These are phyloP conservation scores for Drosophila mettleri DNA, from an alignment of 2,888 invertebrate species.

Conservation along the genomic window DNA sequence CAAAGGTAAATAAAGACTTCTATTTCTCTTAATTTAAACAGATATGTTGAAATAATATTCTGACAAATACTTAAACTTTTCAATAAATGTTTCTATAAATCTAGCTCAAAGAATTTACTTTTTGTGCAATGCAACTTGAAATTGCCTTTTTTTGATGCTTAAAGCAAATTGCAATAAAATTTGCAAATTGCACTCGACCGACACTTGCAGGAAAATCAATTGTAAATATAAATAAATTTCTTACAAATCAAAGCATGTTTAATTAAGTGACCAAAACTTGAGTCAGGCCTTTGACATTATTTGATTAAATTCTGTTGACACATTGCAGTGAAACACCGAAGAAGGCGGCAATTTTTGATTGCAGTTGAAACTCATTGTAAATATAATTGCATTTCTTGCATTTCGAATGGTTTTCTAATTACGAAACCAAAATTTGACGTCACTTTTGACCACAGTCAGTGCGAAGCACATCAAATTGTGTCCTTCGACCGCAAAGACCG, in stretches of 20 bases:
- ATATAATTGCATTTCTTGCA: constrained; percentile 2
- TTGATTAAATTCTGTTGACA: neutral
- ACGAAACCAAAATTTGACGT: neutral
- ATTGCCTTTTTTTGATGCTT: neutral
- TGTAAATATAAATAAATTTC: neutral
- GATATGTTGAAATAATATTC: too few relatives aligned
- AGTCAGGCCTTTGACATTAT: neutral
- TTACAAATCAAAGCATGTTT: too few relatives aligned
- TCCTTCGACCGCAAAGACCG: neutral
- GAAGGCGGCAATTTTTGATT: neutral
- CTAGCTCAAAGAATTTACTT: too few relatives aligned
- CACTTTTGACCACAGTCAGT: constrained; percentile 2
- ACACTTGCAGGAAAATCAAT: neutral
- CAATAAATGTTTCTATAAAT: too few relatives aligned
- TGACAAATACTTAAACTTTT: too few relatives aligned
- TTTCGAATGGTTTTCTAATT: constrained; percentile 4
- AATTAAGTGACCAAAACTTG: neutral
- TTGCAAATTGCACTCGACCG: too few relatives aligned
- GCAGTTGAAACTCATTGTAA: neutral
- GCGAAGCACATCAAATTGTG: constrained; percentile 3
- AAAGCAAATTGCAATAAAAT: neutral
- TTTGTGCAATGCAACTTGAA: too few relatives aligned
- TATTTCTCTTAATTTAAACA: too few relatives aligned
- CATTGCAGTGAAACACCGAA: neutral
- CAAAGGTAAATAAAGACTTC: too few relatives aligned